Evolutionary conservation across 2,888 invertebrate genomes (phyloP).

Genomic region (Acanthosepion lycidas): DNA sequence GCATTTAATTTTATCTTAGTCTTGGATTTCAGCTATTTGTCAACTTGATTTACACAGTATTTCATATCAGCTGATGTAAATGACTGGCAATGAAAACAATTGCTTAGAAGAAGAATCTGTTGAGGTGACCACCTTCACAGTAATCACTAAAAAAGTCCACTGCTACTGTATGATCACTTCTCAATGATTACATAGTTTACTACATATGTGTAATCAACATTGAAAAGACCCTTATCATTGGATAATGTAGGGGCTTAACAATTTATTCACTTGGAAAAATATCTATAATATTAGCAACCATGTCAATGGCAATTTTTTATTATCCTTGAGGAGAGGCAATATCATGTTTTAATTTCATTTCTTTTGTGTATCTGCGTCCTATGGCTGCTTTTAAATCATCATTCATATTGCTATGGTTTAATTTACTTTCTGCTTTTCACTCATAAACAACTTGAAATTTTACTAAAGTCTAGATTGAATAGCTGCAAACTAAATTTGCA

Average conservation of each 20-base stretch:
- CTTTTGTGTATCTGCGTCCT: no score
- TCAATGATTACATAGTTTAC: not conserved
- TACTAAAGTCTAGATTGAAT: no score
- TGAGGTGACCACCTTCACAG: not conserved
- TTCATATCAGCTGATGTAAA: not conserved
- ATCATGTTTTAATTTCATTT: no score
- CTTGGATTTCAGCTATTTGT: not conserved
- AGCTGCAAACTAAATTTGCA: no score
- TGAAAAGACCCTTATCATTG: not conserved
- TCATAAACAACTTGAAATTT: no score
- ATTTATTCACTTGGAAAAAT: not conserved
- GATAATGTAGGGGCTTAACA: not conserved
- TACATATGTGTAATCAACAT: not conserved
- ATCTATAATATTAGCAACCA: not conserved
- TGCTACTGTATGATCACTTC: not conserved
- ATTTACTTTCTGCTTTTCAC: no score
- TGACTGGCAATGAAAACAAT: constrained; percentile 15
- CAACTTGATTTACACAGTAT: not conserved
- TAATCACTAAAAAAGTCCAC: not conserved
- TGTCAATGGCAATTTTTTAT: not conserved
- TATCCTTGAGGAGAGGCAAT: not conserved
- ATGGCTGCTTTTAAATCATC: no score
- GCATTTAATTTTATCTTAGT: not conserved
- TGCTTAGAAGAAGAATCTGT: not conserved
- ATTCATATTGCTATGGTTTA: no score